These are phyloP conservation scores for Idaea dimidiata DNA, from an alignment of 2,888 invertebrate species.

Conservation along the genomic window DNA sequence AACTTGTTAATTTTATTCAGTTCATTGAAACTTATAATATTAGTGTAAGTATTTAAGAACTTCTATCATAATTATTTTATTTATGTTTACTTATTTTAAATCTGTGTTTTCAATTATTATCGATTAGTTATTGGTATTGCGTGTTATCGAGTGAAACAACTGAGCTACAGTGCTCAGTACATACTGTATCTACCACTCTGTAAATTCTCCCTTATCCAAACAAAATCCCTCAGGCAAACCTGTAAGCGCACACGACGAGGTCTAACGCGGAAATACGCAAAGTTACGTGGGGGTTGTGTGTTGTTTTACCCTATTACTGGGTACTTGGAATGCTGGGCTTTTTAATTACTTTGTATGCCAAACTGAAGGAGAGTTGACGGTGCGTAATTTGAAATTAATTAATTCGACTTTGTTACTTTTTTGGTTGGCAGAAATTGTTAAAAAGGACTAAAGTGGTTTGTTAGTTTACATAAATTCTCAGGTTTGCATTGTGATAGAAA, in stretches of 20 bases:
- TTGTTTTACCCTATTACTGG: slow-evolving; percentile 67
- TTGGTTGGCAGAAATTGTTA: background rate
- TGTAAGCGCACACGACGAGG: slow-evolving; percentile 42
- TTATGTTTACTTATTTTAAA: too few species aligned
- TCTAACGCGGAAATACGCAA: slow-evolving; percentile 28
- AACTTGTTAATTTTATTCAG: too few species aligned
- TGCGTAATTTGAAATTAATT: slow-evolving; percentile 5
- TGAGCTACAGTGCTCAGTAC: background rate
- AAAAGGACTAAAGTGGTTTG: too few species aligned
- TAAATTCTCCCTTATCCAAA: slow-evolving; percentile 40
- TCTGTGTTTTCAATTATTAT: too few species aligned
- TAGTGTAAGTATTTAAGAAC: too few species aligned
- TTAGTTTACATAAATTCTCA: too few species aligned
- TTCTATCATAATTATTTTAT: too few species aligned
- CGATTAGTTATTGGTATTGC: too few species aligned
- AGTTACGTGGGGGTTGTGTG: slow-evolving; percentile 42
- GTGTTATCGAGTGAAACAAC: background rate
- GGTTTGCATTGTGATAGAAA: too few species aligned
- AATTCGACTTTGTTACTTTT: background rate
- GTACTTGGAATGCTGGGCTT: slow-evolving; percentile 60
- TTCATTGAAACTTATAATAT: too few species aligned
- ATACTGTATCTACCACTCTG: slow-evolving; percentile 13
- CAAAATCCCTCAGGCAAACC: slow-evolving; percentile 43
- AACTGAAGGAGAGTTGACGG: slow-evolving; percentile 14
- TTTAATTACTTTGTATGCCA: slow-evolving; percentile 64